Evolutionary conservation across 2,797 vertebrate genomes (phyloP), one percentile per base, ranked within the genome.

Genomic region (Leucoraja ocellata): DNA sequence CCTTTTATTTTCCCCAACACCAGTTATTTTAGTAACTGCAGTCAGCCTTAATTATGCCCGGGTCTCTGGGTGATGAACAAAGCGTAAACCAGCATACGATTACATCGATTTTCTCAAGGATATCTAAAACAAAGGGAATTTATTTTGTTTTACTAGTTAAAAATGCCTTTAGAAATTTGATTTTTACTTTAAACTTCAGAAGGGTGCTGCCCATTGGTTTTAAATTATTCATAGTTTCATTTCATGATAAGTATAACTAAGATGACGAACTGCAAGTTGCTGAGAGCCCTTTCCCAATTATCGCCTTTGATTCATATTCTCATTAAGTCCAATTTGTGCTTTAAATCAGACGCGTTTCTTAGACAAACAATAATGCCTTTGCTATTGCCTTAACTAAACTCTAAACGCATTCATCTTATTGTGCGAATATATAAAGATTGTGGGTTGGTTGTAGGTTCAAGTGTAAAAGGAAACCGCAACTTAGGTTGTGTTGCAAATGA

Each of bases 121-220:
- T 46, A 39, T 54, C 23, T 46, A 73, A 91, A 91, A 46, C 90
- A 46, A 73, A 91, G 58, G 58, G 83, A n/a, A 63, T 88, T 88
- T 88, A 32, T n/a, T 68, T 68, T 73, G 23, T 76, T 46, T 68
- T 92, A 23, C 39, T 54, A 74, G 46, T 74, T 28, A 74, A 91
- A 68, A 92, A 92, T 74, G 25, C 1, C 71, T 25, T 58, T 54
- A 28, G 71, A 25, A 92, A 46, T 10, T 54, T 25, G n/a, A 32
- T 88, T 88, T 65, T 68, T 61, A 92, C 73, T 92, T 71, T 46
- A 74, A 76, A 54, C 90, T 76, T 92, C 90, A 92, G 46, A 92
- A 28, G 71, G 46, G 13, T 74, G 39, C 39, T 74, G 36, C n/a
- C 39, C 68, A 73, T 46, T 28, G 76, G 36, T 36, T 76, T 54